phyloP scores from a whole-genome alignment of 2,797 vertebrate genomes.

The Mormyrops boulengeri region DNA sequence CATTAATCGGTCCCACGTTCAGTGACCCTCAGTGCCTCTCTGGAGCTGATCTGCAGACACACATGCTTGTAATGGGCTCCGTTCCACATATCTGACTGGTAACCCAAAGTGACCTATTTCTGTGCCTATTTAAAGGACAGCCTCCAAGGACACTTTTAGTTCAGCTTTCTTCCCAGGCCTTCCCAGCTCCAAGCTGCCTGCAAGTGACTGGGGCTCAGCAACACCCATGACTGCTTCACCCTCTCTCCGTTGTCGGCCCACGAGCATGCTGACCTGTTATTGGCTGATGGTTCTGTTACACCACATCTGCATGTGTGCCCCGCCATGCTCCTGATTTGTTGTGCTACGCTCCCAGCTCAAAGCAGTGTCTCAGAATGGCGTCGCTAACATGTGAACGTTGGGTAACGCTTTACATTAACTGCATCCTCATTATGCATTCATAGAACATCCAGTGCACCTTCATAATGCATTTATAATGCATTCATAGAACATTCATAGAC shows the following conservation, averaged over 20 bases:
- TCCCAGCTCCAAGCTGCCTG: neutral
- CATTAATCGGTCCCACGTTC: neutral
- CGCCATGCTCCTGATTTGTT: neutral
- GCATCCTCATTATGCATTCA: neutral
- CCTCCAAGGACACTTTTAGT: slow-evolving; percentile 31
- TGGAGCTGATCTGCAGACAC: neutral
- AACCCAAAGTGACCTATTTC: slow-evolving; percentile 51
- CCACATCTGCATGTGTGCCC: neutral
- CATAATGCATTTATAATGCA: neutral
- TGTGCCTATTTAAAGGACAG: slow-evolving; percentile 57
- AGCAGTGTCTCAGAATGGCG: neutral
- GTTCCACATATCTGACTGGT: slow-evolving; percentile 26
- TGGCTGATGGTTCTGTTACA: neutral
- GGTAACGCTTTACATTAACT: neutral
- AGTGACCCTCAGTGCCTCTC: neutral
- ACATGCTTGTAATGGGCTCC: neutral
- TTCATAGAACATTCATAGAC: neutral
- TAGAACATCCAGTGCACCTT: neutral
- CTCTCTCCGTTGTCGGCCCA: neutral
- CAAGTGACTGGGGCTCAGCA: neutral
- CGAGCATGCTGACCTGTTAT: neutral
- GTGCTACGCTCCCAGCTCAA: neutral
- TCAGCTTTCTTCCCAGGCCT: slow-evolving; percentile 37
- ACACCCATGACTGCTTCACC: neutral
- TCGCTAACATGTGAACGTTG: neutral